Evolutionary conservation across 2,797 vertebrate species (phyloP), one percentile per base, ranked within the genome.

Genomic region (Poecilia velifera): DNA sequence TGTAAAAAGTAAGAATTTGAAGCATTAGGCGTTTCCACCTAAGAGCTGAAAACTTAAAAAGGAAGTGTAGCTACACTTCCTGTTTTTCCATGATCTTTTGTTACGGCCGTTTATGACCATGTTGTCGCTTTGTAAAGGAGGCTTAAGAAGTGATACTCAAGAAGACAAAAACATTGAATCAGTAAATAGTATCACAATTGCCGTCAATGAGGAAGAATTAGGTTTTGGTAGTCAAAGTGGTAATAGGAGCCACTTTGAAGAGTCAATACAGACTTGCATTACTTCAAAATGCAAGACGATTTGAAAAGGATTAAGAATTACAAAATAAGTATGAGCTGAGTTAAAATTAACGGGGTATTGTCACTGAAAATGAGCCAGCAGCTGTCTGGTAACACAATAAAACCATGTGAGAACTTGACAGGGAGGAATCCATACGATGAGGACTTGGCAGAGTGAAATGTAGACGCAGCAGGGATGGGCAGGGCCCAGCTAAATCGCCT

Each of bases 341-440:
- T 80, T 3, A n/a, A 36, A 76, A 77, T 31, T 74, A 51, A 77
- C 22, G 45, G 45, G 46, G 47, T 72, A 71, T 64, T 49, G 57
- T 79, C 72, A 57, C 6, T 78, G 86, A 78, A 85, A 77, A 80
- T 45, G 20, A 74, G 75, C 75, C 80, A 68, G 59, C 46, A 68
- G 82, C 77, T 83, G 86, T 77, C 83, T 82, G 74, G 70, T 13
- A 46, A 49, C 20, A 82, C 79, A 90, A 90, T 73, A 76, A 77
- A 80, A 62, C 87, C 87, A 72, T 88, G 89, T 87, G 88, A 88
- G 86, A 73, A 94, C 88, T 87, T 79, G 91, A 92, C 85, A 80
- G 82, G 76, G 72, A 90, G 90, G 89, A 92, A 91, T 92, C 89
- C 78, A 88, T 86, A 89, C 85, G 90, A 79, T 88, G 79, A 90